Evolutionary conservation across 2,888 invertebrate species (phyloP).

Genomic region (Operophtera brumata): DNA sequence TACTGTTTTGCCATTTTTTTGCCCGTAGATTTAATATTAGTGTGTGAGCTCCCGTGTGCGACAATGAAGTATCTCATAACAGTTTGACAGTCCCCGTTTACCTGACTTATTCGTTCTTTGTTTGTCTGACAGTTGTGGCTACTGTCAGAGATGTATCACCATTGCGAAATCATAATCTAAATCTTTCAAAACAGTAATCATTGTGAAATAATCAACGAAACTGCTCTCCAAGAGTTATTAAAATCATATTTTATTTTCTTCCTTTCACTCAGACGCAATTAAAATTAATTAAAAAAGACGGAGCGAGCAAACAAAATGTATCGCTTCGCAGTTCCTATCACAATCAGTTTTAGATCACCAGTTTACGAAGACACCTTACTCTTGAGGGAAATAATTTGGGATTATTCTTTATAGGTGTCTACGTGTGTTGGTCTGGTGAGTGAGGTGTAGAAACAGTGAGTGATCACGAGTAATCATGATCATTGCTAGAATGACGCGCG

Average conservation of each 20-base stretch:
- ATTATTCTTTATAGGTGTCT: slow-evolving; percentile 33
- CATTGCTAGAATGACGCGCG: slow-evolving; percentile 37
- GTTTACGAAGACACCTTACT: slow-evolving; percentile 22
- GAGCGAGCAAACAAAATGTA: slow-evolving; percentile 39
- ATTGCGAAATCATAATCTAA: slow-evolving; percentile 17
- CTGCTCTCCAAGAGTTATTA: slow-evolving; percentile 39
- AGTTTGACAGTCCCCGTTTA: neutral
- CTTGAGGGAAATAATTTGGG: neutral
- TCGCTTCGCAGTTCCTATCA: slow-evolving; percentile 24
- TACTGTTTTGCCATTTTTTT: too few species aligned
- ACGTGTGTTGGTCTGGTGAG: slow-evolving; percentile 35
- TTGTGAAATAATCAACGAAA: slow-evolving; percentile 29
- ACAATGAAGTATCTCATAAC: neutral
- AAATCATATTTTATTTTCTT: slow-evolving; percentile 45
- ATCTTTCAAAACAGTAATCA: slow-evolving; percentile 21
- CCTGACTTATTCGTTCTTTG: neutral
- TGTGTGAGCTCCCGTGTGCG: neutral
- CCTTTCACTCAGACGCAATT: slow-evolving; percentile 57
- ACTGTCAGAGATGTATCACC: neutral
- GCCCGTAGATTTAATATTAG: too few species aligned
- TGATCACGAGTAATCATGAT: slow-evolving; percentile 54
- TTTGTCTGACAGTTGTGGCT: neutral
- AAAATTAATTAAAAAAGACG: slow-evolving; percentile 51
- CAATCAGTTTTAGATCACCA: slow-evolving; percentile 20
- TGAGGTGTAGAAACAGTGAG: slow-evolving; percentile 55